Conservation (phyloP, 2,888 invertebrate species). For the Scaptomyza caliginosa region DNA sequence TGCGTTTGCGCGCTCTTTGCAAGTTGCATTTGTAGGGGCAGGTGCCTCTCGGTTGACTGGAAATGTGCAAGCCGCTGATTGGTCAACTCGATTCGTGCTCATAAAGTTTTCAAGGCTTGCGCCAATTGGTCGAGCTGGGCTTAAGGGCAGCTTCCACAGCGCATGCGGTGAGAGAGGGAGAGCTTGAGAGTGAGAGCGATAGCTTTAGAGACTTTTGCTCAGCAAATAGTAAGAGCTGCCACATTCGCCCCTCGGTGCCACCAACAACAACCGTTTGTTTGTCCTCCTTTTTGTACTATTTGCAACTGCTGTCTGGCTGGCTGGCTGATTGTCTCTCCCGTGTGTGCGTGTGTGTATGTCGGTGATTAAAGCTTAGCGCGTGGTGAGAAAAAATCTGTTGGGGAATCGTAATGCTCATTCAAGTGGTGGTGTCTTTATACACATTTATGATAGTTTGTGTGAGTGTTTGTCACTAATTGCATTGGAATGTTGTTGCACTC, state of each 20-base stretch:
- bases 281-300: conserved; percentile 46
- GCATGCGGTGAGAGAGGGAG: conserved; percentile 64
- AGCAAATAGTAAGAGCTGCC: conserved; percentile 73
- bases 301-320: conserved; percentile 39
- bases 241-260: conserved; percentile 39
- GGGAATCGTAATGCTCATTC: conserved; percentile 35
- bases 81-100: conserved; percentile 56
- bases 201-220: conserved; percentile 52
- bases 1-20: conserved; percentile 63
- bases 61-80: conserved; percentile 71
- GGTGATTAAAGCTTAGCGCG: conserved; percentile 70
- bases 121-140: conserved; percentile 70
- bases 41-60: conserved; percentile 38
- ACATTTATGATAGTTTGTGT: conserved; percentile 23
- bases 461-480: conserved; percentile 48
- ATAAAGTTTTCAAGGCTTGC: conserved; percentile 59
- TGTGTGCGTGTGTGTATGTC: conserved; percentile 15
- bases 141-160: conserved; percentile 75
- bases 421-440: conserved; percentile 66
- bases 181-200: conserved; percentile 41
- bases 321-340: conserved; percentile 13
- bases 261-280: conserved; percentile 49
- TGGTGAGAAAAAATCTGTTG: conserved; percentile 60
- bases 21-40: conserved; percentile 55
- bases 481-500: conserved; percentile 50